A percentile compares a stretch with the other conserved stretches of the same genome.
Conservation (phyloP, 2,113 vertebrate species). For the Arizona elegans region DNA sequence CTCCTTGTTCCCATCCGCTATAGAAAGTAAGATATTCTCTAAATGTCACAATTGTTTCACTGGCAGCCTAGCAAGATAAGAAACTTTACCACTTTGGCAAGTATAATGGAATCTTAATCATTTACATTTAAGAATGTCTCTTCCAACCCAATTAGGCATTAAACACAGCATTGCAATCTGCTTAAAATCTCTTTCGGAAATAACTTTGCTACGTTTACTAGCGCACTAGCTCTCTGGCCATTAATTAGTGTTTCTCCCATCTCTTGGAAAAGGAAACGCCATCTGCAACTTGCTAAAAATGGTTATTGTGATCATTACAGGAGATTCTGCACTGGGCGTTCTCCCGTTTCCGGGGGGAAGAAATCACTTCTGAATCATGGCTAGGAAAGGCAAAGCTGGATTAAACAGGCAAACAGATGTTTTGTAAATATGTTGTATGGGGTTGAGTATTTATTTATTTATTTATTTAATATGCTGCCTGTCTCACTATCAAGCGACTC, state of each 20-base stretch:
- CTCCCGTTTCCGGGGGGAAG: conserved; percentile 12
- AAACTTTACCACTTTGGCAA: conserved; percentile 1
- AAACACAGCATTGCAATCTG: conserved; percentile 37
- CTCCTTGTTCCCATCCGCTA: background rate
- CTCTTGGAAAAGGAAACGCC: conserved; percentile 58
- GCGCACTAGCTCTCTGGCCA: conserved; percentile 50
- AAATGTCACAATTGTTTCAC: background rate
- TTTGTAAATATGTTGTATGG: background rate
- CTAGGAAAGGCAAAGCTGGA: background rate
- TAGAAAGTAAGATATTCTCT: background rate
- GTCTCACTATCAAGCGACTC: background rate
- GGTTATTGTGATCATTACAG: conserved; percentile 28
- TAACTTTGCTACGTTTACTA: conserved; percentile 41
- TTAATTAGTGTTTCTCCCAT: conserved; percentile 60
- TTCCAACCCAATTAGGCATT: conserved; percentile 36
- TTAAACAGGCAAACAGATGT: background rate
- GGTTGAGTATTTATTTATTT: too few species aligned
- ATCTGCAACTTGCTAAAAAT: conserved; percentile 32
- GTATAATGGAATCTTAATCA: conserved; percentile 19
- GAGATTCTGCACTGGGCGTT: background rate
- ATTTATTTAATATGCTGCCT: background rate
- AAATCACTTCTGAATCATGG: conserved; percentile 40
- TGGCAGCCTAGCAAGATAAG: conserved; percentile 23
- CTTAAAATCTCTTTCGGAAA: conserved; percentile 44
- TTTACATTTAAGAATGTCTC: conserved; percentile 34